A percentile compares a stretch with the other conserved stretches of the same genome.
Evolutionary conservation across 2,888 invertebrate species (phyloP).

Genomic region (Empis stercorea): DNA sequence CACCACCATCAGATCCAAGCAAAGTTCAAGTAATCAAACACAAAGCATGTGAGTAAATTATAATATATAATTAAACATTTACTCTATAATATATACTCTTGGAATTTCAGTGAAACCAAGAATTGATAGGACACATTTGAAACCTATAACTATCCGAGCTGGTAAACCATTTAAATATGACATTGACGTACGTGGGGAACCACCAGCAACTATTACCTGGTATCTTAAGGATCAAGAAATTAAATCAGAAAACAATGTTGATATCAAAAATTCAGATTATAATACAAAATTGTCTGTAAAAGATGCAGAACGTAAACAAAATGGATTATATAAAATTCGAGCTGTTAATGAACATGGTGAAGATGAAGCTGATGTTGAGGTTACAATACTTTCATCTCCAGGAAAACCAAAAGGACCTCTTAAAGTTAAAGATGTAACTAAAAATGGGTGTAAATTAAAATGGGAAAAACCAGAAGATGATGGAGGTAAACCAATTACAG

Average conservation of each 20-base stretch:
- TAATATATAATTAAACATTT: constrained; percentile 5
- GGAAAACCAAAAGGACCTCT: constrained; percentile 80
- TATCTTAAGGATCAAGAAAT: constrained; percentile 67
- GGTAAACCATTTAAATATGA: constrained; percentile 88
- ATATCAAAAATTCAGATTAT: constrained; percentile 77
- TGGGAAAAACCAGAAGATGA: constrained; percentile 94
- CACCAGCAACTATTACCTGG: constrained; percentile 89
- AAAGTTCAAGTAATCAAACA: constrained; percentile 80
- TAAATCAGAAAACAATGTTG: constrained; percentile 53
- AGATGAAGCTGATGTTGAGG: constrained; percentile 87
- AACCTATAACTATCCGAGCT: constrained; percentile 76
- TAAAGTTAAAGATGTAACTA: constrained; percentile 76
- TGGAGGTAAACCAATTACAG: constrained; percentile 86
- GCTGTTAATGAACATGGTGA: constrained; percentile 85
- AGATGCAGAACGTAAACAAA: constrained; percentile 68
- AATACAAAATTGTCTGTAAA: constrained; percentile 76
- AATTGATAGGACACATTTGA: constrained; percentile 90
- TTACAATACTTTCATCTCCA: constrained; percentile 75
- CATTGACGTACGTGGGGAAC: constrained; percentile 90
- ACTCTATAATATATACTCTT: background rate
- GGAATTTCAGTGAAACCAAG: constrained; percentile 79
- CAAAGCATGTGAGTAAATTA: constrained; percentile 58
- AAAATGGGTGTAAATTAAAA: constrained; percentile 75
- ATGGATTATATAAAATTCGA: constrained; percentile 78
- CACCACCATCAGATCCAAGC: constrained; percentile 81